A percentile compares a stretch with the other conserved stretches of the same genome.
These are phyloP conservation scores for western clawed frog (Xenopus tropicalis) DNA, from an alignment of 2,113 vertebrate species.

Conservation along the genomic window DNA sequence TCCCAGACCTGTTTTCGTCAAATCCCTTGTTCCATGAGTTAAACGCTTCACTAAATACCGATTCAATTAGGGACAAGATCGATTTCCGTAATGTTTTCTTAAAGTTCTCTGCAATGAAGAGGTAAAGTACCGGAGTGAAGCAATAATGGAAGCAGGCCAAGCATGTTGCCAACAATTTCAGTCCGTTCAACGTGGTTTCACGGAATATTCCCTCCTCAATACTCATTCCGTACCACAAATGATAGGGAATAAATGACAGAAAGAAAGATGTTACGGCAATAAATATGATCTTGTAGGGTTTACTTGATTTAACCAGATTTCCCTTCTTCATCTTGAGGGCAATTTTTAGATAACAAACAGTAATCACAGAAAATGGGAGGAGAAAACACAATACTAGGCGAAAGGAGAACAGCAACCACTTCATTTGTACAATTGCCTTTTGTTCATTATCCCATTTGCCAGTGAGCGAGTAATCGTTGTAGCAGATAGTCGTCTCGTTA, in stretches of 20 bases:
- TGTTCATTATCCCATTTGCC: slow-evolving; percentile 13
- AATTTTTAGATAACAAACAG: slow-evolving; percentile 67
- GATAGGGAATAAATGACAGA: slow-evolving; percentile 75
- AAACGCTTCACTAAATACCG: slow-evolving; percentile 46
- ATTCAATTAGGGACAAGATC: slow-evolving; percentile 48
- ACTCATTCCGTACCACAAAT: slow-evolving; percentile 54
- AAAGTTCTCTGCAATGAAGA: slow-evolving; percentile 53
- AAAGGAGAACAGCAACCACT: slow-evolving; percentile 33
- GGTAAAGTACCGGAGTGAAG: slow-evolving; percentile 53
- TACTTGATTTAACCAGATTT: slow-evolving; percentile 65
- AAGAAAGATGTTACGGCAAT: slow-evolving; percentile 72
- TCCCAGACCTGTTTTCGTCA: neutral
- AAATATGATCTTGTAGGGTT: slow-evolving; percentile 75
- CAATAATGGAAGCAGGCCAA: slow-evolving; percentile 46
- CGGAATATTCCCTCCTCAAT: slow-evolving; percentile 8
- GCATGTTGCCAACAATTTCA: slow-evolving; percentile 24
- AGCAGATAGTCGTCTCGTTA: slow-evolving; percentile 38
- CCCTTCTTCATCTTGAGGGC: slow-evolving; percentile 63
- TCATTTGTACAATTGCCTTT: slow-evolving; percentile 14
- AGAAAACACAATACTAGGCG: slow-evolving; percentile 64
- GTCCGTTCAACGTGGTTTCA: slow-evolving; percentile 31
- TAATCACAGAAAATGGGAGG: slow-evolving; percentile 68
- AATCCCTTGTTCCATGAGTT: neutral
- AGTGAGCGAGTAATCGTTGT: slow-evolving; percentile 45
- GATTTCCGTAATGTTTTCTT: slow-evolving; percentile 52